These are phyloP conservation scores for Eupleurogrammus muticus DNA, from an alignment of 2,797 vertebrate species.

Conservation along the genomic window DNA sequence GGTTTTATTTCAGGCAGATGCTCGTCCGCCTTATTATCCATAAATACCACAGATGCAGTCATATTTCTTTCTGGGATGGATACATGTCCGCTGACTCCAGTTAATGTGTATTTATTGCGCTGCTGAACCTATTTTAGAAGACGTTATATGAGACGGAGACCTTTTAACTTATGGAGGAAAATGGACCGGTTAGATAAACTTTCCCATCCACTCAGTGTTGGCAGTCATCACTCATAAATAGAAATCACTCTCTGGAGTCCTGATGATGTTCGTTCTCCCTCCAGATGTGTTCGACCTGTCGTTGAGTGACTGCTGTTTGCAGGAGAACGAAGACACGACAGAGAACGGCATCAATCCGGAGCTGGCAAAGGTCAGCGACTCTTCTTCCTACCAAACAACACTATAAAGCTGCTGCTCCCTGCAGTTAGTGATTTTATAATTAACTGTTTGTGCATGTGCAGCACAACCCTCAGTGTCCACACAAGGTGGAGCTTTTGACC, in stretches of 20 bases:
- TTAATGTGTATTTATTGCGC: constrained; percentile 35
- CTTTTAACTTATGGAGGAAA: constrained; percentile 30
- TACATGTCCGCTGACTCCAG: constrained; percentile 21
- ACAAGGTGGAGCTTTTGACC: neutral
- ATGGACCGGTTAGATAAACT: constrained; percentile 39
- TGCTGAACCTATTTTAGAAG: constrained; percentile 42
- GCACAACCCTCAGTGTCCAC: neutral
- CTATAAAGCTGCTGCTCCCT: constrained; percentile 2
- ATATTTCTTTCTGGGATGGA: constrained; percentile 55
- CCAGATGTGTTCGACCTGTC: constrained; percentile 88
- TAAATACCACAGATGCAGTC: constrained; percentile 54
- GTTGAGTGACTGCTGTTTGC: constrained; percentile 80
- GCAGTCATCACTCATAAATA: constrained; percentile 25
- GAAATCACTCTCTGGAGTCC: constrained; percentile 11
- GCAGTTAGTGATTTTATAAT: neutral
- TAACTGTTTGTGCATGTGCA: neutral
- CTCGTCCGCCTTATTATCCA: constrained; percentile 51
- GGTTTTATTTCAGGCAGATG: constrained; percentile 48
- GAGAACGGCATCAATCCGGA: constrained; percentile 93
- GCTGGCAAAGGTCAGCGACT: constrained; percentile 89
- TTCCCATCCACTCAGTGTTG: constrained; percentile 28
- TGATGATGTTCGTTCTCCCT: constrained; percentile 69
- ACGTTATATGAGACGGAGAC: constrained; percentile 10
- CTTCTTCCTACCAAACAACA: constrained; percentile 2
- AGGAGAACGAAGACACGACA: constrained; percentile 88